phyloP scores from a whole-genome alignment of 2,797 vertebrate genomes.

The Peromyscus melanophrys region DNA sequence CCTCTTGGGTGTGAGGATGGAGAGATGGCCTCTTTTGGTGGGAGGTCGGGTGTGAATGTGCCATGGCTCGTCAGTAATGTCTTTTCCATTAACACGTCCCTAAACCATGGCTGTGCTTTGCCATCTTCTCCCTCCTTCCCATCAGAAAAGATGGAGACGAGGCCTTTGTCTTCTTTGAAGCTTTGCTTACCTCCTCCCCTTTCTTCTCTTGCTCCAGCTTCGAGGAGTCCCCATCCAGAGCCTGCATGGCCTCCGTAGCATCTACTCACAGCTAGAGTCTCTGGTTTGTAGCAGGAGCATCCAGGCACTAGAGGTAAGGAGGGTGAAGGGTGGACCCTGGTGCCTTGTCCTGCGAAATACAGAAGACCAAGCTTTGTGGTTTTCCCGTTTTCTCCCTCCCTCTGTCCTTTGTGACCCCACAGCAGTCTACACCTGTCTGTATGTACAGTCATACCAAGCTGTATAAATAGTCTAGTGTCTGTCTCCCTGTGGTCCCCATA shows the following conservation, averaged over 20 bases:
- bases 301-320: conserved; percentile 93
- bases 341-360: not conserved
- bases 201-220: conserved; percentile 89
- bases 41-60: not conserved
- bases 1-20: not conserved
- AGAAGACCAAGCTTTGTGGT: not conserved
- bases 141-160: not conserved
- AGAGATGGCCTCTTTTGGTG: not conserved
- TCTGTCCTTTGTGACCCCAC: not conserved
- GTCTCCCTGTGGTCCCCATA: not conserved
- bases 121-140: not conserved
- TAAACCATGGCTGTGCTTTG: not conserved
- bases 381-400: not conserved
- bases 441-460: not conserved
- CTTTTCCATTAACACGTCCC: not conserved
- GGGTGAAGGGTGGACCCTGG: no score
- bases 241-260: conserved; percentile 93
- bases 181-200: conserved; percentile 20
- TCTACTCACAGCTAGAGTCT: conserved; percentile 97
- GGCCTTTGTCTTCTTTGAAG: conserved; percentile 10
- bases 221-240: conserved; percentile 96
- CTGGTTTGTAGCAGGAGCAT: conserved; percentile 95
- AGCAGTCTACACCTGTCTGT: not conserved
- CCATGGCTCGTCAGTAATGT: not conserved
- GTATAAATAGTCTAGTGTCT: not conserved